Evolutionary conservation across 2,888 invertebrate genomes (phyloP), one percentile per base, ranked within the genome.

Genomic region (Elegia similella): DNA sequence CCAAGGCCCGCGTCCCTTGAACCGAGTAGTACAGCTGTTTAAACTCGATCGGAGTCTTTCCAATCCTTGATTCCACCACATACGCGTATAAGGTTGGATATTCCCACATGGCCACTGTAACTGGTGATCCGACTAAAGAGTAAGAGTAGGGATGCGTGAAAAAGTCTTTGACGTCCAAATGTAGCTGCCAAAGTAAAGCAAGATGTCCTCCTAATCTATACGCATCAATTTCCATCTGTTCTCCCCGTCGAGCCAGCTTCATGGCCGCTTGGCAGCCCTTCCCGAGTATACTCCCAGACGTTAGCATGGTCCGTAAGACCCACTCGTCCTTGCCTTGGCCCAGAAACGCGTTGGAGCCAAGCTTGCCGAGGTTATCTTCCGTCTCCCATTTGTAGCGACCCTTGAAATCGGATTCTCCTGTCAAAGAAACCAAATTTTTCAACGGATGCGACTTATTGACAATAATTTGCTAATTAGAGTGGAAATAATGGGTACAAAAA

Each of bases 261-360:
- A 90, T 88, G 3, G 89, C 90, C 0, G 76, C 86, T 54, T 88
- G 86, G 65, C 90, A 90, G 7, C 89, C 90, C 52, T 91, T 90
- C 13, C 83, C 90, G 0, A 89, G 80, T 13, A 91, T 75, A 58
- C 90, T 89, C 52, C 87, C 89, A 0, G 88, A 84, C 1, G 78
- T 79, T 0, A 90, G 75, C 80, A 89, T 85, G 1, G 90, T 89
- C 1, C 89, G 74, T 2, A 87, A 66, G 0, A 73, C 70, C 86
- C 89, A 89, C 59, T 89, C 90, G 48, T 87, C 83, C 62, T 82
- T 85, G 0, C 89, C 89, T 57, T 80, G 82, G 0, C 90, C 90
- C 0, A 90, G 79, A 60, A 69, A 85, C 0, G 84, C 80, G 59
- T 84, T 82, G 2, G 84, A 84, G n/a, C 89, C 90, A 0, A 89